Evolutionary conservation across 2,797 vertebrate species (phyloP), one percentile per base, ranked within the genome.

Genomic region (Harpagifer antarcticus): DNA sequence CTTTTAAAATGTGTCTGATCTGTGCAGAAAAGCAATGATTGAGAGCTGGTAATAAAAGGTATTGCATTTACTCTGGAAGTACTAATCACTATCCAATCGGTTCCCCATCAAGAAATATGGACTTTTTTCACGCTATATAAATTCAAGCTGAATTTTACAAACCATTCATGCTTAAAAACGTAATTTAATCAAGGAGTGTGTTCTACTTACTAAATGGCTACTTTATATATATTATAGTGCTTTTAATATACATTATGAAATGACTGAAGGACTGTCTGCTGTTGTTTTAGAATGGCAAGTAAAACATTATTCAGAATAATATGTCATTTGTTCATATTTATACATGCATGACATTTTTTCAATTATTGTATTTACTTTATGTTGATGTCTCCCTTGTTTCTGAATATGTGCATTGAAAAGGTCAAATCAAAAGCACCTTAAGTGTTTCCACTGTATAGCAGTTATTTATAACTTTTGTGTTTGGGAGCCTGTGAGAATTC

Each of bases 1-100:
- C 84, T 89, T 88, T 75, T 82, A 27, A 75, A 83, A 85, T 83
- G 48, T 82, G 81, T 68, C 76, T 84, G 79, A 90, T 80, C 31
- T 5, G 62, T 76, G 47, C 14, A 63, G 44, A 63, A 62, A 75
- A 62, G 80, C 50, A 72, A n/a, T 76, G 61, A 85, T 43, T 49
- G 58, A 76, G 31, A 58, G 78, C 53, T 70, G 50, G 64, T 67
- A 61, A 64, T 58, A 11, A 9, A 45, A 78, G 49, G 19, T 12
- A 48, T 63, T n/a, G 44, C 16, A 65, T 56, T 81, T 19, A 12
- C 6, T 2, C 40, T 5, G 47, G 37, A 60, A 59, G 19, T 19
- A 12, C 19, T 71, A 9, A 37, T 37, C n/a, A 20, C 49, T 64
- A 9, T 47, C 61, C 13, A 56, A 54, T 52, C 5, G 16, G n/a